Evolutionary conservation across 2,888 invertebrate species (phyloP).

Genomic region (Lepidochrysops patricia): DNA sequence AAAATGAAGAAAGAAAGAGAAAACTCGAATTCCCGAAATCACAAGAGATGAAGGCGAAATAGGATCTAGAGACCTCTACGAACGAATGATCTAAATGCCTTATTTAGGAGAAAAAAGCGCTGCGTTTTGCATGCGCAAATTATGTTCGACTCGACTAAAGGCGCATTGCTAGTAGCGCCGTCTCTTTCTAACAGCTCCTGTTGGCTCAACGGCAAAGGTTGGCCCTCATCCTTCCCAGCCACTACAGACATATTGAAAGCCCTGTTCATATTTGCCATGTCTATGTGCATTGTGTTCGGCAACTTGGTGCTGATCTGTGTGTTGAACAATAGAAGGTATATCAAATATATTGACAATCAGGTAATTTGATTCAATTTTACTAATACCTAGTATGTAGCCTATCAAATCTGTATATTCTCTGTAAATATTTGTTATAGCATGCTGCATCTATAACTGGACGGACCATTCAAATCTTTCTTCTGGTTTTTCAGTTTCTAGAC

Average conservation of each 20-base stretch:
- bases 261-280: constrained; percentile 82
- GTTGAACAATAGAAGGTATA: constrained; percentile 87
- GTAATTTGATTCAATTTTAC: constrained; percentile 48
- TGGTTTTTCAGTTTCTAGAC: no score
- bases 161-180: constrained; percentile 84
- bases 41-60: constrained; percentile 5
- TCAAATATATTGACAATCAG: constrained; percentile 91
- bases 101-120: constrained; percentile 59
- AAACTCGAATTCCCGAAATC: neutral
- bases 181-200: constrained; percentile 89
- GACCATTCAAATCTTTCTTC: no score
- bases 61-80: constrained; percentile 11
- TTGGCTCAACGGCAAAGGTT: constrained; percentile 79
- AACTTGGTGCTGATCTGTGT: constrained; percentile 88
- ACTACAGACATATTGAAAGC: constrained; percentile 85
- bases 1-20: neutral
- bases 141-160: constrained; percentile 79
- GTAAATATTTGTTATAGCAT: no score
- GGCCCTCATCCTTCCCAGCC: constrained; percentile 77
- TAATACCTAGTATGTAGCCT: neutral
- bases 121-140: constrained; percentile 63
- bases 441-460: no score
- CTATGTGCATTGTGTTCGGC: constrained; percentile 85
- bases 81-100: constrained; percentile 60
- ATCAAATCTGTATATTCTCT: no score